Evolutionary conservation across 37 sponge, comb jelly and placozoan species (phyloP), one percentile per base, ranked within the genome.

Genomic region (Crambe crambe): DNA sequence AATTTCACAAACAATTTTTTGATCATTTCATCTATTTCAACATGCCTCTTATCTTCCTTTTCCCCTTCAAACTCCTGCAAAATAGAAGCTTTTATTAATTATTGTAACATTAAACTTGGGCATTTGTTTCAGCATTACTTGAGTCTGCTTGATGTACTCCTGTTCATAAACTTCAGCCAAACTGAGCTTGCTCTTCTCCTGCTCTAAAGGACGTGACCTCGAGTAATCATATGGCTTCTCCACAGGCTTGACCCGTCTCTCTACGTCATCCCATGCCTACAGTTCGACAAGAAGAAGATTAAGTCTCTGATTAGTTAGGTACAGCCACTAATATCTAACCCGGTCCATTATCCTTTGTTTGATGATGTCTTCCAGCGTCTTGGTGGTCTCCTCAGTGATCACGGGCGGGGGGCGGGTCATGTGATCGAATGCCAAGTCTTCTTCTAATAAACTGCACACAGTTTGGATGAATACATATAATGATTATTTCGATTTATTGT

Each of bases 221-320:
- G 80, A 70, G 73, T 92, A 95, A 72, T 97, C 84, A 81, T 87
- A 97, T 1, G 95, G 95, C 72, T 81, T 80, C 77, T 97, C 97
- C 51, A 32, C 44, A 21, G 99, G 99, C 70, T 96, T 96, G 68
- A 89, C 91, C 21, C 88, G 89, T 15, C 97, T 73, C 68, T 85
- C 91, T 3, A 96, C 97, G 82, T 97, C 97, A 83, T 97, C 97
- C 97, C 97, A 97, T 20, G 94, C 84, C 93, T 94, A 42, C 37
- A 70, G 39, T 4, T 62, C 63, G 15, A 62, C 6, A 6, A 4
- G 6, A 62, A 27, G 5, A 62, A 62, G 15, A 8, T 27, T 30
- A 18, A 18, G 15, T 62, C 15, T 8, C 6, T 62, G 63, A 62
- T 62, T 62, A n/a, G n/a, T 47, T 47, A 47, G 51, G 10, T 47